Evolutionary conservation across 2,113 vertebrate species (phyloP).

Genomic region (Gorsachius goisagi): DNA sequence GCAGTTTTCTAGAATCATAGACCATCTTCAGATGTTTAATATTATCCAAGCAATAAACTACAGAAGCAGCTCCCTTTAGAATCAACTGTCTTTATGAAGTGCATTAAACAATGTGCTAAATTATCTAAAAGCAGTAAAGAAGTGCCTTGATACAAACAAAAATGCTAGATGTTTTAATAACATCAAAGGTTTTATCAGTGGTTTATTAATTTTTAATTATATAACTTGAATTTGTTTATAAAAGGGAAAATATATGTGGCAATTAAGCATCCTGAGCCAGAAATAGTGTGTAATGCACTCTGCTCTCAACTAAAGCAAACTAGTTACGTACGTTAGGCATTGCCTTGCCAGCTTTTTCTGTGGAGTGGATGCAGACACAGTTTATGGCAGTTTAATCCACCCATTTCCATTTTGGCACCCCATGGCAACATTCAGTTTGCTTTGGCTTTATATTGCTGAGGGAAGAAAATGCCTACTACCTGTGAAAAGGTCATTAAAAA

Average conservation of each 20-base stretch:
- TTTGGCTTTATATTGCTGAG: neutral
- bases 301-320: neutral
- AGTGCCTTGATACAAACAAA: neutral
- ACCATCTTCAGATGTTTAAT: neutral
- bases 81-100: neutral
- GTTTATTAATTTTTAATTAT: conserved; percentile 8
- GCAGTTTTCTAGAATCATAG: neutral
- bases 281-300: neutral
- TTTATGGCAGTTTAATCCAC: neutral
- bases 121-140: neutral
- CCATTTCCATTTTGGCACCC: neutral
- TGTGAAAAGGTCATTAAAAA: neutral
- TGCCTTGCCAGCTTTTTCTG: neutral
- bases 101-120: neutral
- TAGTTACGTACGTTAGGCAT: neutral
- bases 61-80: neutral
- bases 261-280: neutral
- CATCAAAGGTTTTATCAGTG: neutral
- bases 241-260: neutral
- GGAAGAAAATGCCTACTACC: neutral
- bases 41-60: neutral
- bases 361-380: neutral
- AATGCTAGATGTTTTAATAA: neutral
- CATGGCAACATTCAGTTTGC: neutral
- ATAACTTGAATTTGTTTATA: neutral